Percentiles rank a stretch among this genome's conserved stretches.
Conservation (phyloP, 2,797 vertebrate genomes). For the Schizothorax lantsangensis region DNA sequence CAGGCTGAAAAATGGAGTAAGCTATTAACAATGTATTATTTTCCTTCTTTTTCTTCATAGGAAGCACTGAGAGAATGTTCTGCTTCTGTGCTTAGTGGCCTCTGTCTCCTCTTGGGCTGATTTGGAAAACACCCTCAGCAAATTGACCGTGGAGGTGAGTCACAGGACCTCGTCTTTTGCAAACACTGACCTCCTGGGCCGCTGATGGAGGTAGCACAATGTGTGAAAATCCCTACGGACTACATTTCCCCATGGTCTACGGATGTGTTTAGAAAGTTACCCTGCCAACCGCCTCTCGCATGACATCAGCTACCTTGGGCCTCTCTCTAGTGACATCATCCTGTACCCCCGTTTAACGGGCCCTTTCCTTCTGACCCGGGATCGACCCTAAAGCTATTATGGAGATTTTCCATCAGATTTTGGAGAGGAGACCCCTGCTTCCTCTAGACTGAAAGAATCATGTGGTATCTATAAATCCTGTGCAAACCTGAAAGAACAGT, state of each 20-base stretch:
- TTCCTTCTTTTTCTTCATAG: constrained; percentile 10
- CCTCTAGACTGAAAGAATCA: constrained; percentile 68
- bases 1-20: constrained; percentile 6
- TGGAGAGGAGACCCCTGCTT: constrained; percentile 69
- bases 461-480: constrained; percentile 73
- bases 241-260: constrained; percentile 46
- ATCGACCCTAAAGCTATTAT: constrained; percentile 63
- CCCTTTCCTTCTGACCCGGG: constrained; percentile 65
- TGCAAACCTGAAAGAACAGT: constrained; percentile 65
- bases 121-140: constrained; percentile 55
- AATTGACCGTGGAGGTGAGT: constrained; percentile 49
- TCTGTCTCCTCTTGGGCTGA: constrained; percentile 33
- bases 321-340: constrained; percentile 69
- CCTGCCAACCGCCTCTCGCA: constrained; percentile 44
- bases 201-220: constrained; percentile 39
- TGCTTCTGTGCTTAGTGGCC: constrained; percentile 37
- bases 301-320: constrained; percentile 63
- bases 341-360: constrained; percentile 55
- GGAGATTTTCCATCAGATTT: constrained; percentile 60
- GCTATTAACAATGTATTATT: constrained; percentile 19
- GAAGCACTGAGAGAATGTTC: constrained; percentile 8
- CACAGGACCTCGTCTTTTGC: constrained; percentile 51
- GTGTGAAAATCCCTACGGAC: constrained; percentile 58
- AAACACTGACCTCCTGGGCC: constrained; percentile 38
- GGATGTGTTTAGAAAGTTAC: constrained; percentile 65